Conservation (phyloP, 1,140 invertebrate genomes). For the Hylaeus anthracinus region DNA sequence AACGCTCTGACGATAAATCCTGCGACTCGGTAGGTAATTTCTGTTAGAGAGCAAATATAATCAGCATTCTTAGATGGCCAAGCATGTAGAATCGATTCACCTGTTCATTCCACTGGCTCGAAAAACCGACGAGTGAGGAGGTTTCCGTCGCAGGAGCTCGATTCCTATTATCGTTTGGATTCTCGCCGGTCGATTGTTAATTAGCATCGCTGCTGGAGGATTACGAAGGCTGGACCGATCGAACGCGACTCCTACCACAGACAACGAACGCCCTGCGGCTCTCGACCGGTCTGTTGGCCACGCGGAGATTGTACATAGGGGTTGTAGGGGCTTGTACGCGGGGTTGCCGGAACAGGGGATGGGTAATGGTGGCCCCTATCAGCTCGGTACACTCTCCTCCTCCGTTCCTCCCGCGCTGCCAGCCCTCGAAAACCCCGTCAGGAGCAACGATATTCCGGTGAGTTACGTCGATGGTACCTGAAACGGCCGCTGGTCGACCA, state of each 20-base stretch:
- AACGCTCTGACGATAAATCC: too few species aligned
- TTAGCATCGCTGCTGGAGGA: conserved; percentile 22
- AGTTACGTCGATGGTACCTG: conserved; percentile 52
- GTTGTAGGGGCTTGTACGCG: conserved; percentile 44
- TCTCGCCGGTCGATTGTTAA: not conserved
- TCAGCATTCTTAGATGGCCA: too few species aligned
- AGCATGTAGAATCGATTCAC: too few species aligned
- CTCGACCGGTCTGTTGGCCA: conserved; percentile 29
- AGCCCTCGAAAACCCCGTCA: conserved; percentile 26
- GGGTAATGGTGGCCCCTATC: conserved; percentile 66
- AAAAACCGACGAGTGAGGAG: too few species aligned
- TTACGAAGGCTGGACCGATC: conserved; percentile 30
- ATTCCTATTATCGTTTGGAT: not conserved
- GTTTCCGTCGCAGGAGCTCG: not conserved
- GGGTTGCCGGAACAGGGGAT: conserved; percentile 50
- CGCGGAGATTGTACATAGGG: conserved; percentile 60
- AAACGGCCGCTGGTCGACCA: conserved; percentile 34
- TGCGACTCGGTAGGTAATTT: too few species aligned
- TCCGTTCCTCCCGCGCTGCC: not conserved
- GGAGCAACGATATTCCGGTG: conserved; percentile 54
- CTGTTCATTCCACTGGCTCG: too few species aligned
- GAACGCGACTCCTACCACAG: conserved; percentile 34
- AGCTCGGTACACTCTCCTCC: conserved; percentile 59
- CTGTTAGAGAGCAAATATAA: too few species aligned
- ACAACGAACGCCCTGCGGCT: conserved; percentile 36